phyloP scores from a whole-genome alignment of 2,888 invertebrate genomes.

The Oxyteleia sp. region DNA sequence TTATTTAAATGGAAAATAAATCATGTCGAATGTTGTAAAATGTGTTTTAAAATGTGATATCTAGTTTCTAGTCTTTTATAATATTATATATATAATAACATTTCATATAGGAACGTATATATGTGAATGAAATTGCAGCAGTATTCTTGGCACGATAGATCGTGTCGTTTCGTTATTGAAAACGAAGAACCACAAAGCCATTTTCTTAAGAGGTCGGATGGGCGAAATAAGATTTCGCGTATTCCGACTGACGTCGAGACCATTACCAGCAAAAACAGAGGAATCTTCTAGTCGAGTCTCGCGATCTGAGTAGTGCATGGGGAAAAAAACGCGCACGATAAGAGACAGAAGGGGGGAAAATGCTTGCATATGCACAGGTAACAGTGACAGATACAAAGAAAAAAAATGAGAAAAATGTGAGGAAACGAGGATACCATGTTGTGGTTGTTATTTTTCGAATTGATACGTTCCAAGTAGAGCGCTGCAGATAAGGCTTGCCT shows the following conservation, averaged over 20 bases:
- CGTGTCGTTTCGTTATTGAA: slow-evolving; percentile 78
- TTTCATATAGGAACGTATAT: slow-evolving; percentile 26
- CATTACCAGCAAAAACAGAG: slow-evolving; percentile 82
- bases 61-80: background rate
- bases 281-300: slow-evolving; percentile 70
- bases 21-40: background rate
- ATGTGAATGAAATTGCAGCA: slow-evolving; percentile 48
- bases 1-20: too few species aligned
- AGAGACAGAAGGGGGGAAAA: slow-evolving; percentile 61
- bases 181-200: slow-evolving; percentile 79
- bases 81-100: slow-evolving; percentile 26
- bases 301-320: slow-evolving; percentile 66
- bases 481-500: slow-evolving; percentile 62
- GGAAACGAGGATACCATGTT: slow-evolving; percentile 67
- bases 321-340: slow-evolving; percentile 71
- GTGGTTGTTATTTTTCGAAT: slow-evolving; percentile 83
- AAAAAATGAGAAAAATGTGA: slow-evolving; percentile 68
- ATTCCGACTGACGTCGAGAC: slow-evolving; percentile 86
- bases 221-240: slow-evolving; percentile 86
- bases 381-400: slow-evolving; percentile 71
- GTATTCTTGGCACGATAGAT: slow-evolving; percentile 68
- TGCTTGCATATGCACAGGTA: slow-evolving; percentile 71
- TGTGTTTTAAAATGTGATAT: background rate
- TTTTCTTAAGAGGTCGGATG: slow-evolving; percentile 74
- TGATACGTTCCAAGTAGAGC: slow-evolving; percentile 76